These are phyloP conservation scores for Tragopan temminckii DNA, from an alignment of 2,797 vertebrate species.

Conservation along the genomic window DNA sequence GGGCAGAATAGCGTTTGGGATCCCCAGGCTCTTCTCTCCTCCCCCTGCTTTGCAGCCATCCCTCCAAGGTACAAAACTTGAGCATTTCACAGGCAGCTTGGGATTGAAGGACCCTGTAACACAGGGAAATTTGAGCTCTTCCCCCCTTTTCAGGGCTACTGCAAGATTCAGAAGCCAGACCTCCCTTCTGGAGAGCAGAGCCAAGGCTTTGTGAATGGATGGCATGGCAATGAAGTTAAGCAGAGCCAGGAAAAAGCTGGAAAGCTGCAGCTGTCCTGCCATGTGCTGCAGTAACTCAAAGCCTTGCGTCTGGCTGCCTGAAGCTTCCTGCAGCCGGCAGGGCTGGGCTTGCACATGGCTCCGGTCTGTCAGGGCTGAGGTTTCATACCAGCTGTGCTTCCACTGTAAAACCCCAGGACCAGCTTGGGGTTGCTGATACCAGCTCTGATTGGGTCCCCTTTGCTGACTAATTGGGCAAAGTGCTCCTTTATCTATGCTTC, in stretches of 20 bases:
- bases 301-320: neutral
- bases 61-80: neutral
- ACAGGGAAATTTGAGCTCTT: neutral
- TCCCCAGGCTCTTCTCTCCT: neutral
- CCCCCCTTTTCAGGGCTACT: neutral
- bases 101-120: neutral
- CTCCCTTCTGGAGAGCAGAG: neutral
- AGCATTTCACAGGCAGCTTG: neutral
- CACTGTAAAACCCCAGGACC: neutral
- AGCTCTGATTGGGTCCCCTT: neutral
- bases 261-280: neutral
- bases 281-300: neutral
- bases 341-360: neutral
- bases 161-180: neutral
- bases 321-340: neutral
- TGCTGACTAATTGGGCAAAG: neutral
- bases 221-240: neutral
- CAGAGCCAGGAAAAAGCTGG: neutral
- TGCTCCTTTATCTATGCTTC: neutral
- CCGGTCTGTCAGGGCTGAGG: neutral
- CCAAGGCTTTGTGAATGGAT: neutral
- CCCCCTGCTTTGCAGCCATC: neutral
- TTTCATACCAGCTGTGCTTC: neutral
- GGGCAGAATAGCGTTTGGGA: neutral
- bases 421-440: neutral